Base-by-base conservation (phyloP, 1,140 invertebrate species). In the Saccostrea echinata region DNA sequence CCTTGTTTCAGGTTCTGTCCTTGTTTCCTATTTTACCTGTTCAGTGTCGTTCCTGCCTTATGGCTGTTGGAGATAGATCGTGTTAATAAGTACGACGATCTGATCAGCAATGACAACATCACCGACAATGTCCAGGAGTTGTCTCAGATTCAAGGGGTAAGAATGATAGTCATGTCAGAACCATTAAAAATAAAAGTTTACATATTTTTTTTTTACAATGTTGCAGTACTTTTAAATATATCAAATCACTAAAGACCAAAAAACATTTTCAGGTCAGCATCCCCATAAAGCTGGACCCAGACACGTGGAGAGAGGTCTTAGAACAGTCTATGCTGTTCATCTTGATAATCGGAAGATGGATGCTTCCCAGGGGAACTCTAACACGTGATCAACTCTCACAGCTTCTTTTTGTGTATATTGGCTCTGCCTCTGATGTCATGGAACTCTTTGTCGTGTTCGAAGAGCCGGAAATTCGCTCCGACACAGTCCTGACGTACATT, bases 361-460 rank as follows among this genome's bases (percentile, higher is more conserved):
- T 98, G 95, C 95, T 98, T 84, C 97, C 98, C 1, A 98, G 98
- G 91, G 98, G 98, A 12, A 97, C 98, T 21, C 95, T 98, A 3
- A 98, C 97, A 0, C 96, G 98, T 43, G 98, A 98, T 92, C 97
- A 98, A 94, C 95, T 98, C 4, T 98, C 98, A 71, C 98, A 98
- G 91, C 94, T 98, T 24, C 94, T 99, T 0, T 95, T 98, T 4
- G 98, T 96, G 24, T 96, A 96, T 91, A 96, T 96, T 84, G 96
- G 96, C 61, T 98, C 97, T 0, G 98, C 98, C 0, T 98, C 98
- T 0, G 98, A 99, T 93, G 98, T 98, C 84, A 98, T 98, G 85
- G 98, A 99, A 94, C 98, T 99, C 93, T 98, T 98, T 94, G 98
- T 98, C 92, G 97, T 98, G 0, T 98, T 98, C 95, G 95, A 94